Conservation (phyloP, 1,140 invertebrate species). For the Araneus ventricosus region DNA sequence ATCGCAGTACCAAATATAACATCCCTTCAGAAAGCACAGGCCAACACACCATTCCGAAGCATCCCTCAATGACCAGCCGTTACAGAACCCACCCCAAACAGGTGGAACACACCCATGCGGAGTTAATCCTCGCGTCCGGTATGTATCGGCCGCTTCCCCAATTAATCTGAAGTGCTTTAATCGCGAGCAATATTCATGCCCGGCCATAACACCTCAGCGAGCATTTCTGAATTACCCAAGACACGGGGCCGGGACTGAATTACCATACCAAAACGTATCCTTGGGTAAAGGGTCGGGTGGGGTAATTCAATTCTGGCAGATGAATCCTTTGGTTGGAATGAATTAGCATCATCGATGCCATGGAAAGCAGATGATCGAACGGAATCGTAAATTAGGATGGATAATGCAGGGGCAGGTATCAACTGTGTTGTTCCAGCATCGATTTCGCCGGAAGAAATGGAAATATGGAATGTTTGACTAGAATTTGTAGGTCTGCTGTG, state of each 20-base stretch:
- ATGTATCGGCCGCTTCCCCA: neutral
- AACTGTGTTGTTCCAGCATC: neutral
- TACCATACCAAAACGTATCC: neutral
- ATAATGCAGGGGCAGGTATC: neutral
- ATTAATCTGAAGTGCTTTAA: constrained; percentile 11
- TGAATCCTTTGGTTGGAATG: constrained; percentile 23
- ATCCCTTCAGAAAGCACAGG: too few relatives aligned
- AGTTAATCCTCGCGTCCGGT: neutral
- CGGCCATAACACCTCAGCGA: neutral
- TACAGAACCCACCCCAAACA: neutral
- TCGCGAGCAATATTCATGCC: neutral
- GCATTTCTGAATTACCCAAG: neutral
- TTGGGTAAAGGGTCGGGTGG: neutral
- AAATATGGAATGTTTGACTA: neutral
- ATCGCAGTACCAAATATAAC: too few relatives aligned
- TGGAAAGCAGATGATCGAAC: neutral
- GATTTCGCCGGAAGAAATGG: neutral
- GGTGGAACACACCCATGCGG: neutral
- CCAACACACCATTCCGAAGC: too few relatives aligned
- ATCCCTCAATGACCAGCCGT: too few relatives aligned
- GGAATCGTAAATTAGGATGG: neutral
- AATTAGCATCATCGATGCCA: constrained; percentile 6
- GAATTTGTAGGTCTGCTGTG: neutral
- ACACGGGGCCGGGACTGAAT: neutral
- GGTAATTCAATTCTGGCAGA: constrained; percentile 15